Percentiles rank a stretch among this genome's conserved stretches.
Evolutionary conservation across 2,888 invertebrate genomes (phyloP).

Genomic region (Rhingia campestris): DNA sequence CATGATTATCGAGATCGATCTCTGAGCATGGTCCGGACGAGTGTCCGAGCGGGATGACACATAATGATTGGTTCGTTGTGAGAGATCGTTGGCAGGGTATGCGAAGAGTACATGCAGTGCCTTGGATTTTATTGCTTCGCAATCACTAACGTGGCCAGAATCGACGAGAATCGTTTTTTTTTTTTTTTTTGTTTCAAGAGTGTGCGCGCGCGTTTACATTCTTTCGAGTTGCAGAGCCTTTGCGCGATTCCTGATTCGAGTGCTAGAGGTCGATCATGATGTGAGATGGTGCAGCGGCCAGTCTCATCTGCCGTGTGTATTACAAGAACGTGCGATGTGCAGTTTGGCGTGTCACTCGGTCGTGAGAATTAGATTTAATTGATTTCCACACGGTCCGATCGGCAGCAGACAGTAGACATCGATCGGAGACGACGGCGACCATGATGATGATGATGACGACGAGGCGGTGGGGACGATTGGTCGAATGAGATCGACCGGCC

Average conservation of each 20-base stretch:
- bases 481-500: constrained; percentile 77
- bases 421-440: too few species aligned
- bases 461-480: constrained; percentile 73
- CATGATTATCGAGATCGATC: constrained; percentile 73
- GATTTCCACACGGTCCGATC: constrained; percentile 80
- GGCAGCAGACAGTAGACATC: constrained; percentile 16
- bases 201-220: constrained; percentile 29
- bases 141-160: constrained; percentile 58
- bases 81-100: constrained; percentile 45
- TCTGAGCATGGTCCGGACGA: constrained; percentile 31
- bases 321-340: constrained; percentile 69
- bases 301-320: constrained; percentile 27
- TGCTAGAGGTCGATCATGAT: constrained; percentile 74
- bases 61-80: constrained; percentile 73
- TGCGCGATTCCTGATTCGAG: constrained; percentile 61
- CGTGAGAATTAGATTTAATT: constrained; percentile 82
- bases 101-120: not conserved
- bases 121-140: constrained; percentile 68
- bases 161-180: not conserved
- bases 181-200: not conserved
- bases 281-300: constrained; percentile 41
- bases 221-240: constrained; percentile 19
- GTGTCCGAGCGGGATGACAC: constrained; percentile 70
- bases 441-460: constrained; percentile 70
- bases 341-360: constrained; percentile 77